phyloP scores from a whole-genome alignment of 2,113 vertebrate genomes.

The Phoxinus phoxinus region DNA sequence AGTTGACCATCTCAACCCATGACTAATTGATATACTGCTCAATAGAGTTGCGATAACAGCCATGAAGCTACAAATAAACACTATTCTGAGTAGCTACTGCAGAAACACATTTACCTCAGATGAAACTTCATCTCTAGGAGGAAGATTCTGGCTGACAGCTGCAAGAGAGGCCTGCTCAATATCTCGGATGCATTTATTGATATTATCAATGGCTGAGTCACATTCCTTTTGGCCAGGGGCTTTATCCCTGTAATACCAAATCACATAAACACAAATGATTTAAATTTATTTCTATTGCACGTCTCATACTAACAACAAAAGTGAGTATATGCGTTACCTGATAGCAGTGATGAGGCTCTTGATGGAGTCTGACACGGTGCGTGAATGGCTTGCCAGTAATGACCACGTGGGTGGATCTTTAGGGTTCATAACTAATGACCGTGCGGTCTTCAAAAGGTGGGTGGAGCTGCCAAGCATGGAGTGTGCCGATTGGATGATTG shows the following conservation, averaged over 20 bases:
- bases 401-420: conserved; percentile 97
- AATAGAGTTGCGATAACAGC: no score
- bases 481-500: conserved; percentile 90
- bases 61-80: no score
- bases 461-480: conserved; percentile 96
- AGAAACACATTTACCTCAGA: conserved; percentile 81
- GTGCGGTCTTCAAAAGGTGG: conserved; percentile 88
- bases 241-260: conserved; percentile 83
- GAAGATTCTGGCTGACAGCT: conserved; percentile 89
- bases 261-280: background rate
- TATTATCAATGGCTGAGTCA: conserved; percentile 92
- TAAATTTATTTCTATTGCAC: background rate
- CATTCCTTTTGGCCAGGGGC: conserved; percentile 96
- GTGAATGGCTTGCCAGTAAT: conserved; percentile 90
- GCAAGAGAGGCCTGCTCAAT: conserved; percentile 95
- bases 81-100: background rate
- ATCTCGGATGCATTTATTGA: conserved; percentile 93
- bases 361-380: conserved; percentile 95
- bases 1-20: no score
- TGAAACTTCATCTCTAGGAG: conserved; percentile 93
- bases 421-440: conserved; percentile 93
- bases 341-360: conserved; percentile 98
- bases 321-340: conserved; percentile 76
- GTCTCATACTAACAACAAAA: background rate
- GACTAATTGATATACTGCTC: no score